phyloP scores from a whole-genome alignment of 2,888 invertebrate species.

The Chamaedrilus cognettii region DNA sequence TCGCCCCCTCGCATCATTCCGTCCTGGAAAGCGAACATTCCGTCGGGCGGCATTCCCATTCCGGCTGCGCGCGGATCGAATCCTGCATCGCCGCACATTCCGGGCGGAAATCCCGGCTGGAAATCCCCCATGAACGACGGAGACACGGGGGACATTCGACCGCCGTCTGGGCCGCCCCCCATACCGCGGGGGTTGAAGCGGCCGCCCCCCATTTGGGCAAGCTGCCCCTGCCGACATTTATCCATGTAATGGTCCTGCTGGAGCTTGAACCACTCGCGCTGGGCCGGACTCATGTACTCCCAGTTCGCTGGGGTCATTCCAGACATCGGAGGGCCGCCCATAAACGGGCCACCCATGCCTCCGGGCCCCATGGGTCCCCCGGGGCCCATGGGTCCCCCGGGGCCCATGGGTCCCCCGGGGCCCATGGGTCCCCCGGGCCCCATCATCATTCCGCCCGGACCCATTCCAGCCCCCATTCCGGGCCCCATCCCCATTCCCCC shows the following conservation, averaged over 20 bases:
- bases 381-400: not conserved
- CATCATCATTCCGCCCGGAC: not conserved
- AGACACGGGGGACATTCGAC: slow-evolving; percentile 51
- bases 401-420: not conserved
- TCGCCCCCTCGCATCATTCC: slow-evolving; percentile 1
- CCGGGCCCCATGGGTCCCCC: not conserved
- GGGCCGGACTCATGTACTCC: slow-evolving; percentile 62
- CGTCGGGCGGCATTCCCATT: slow-evolving; percentile 21
- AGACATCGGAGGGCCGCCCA: not conserved
- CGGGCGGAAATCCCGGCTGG: slow-evolving; percentile 21
- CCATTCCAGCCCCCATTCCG: not conserved
- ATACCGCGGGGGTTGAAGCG: not conserved
- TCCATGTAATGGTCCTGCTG: slow-evolving; percentile 72
- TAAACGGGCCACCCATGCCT: slow-evolving; percentile 9
- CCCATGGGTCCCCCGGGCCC: not conserved
- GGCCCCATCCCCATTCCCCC: not conserved
- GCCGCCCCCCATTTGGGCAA: slow-evolving; percentile 5
- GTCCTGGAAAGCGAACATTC: slow-evolving; percentile 15
- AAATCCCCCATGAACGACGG: slow-evolving; percentile 39
- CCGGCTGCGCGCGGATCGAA: too few relatives aligned
- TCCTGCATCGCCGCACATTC: slow-evolving; percentile 14
- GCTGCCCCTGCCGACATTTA: slow-evolving; percentile 4
- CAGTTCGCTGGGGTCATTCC: slow-evolving; percentile 45
- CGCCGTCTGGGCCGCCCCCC: slow-evolving; percentile 36
- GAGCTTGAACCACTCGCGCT: slow-evolving; percentile 88